phyloP scores from a whole-genome alignment of 2,113 vertebrate genomes.

The Mastomys coucha region DNA sequence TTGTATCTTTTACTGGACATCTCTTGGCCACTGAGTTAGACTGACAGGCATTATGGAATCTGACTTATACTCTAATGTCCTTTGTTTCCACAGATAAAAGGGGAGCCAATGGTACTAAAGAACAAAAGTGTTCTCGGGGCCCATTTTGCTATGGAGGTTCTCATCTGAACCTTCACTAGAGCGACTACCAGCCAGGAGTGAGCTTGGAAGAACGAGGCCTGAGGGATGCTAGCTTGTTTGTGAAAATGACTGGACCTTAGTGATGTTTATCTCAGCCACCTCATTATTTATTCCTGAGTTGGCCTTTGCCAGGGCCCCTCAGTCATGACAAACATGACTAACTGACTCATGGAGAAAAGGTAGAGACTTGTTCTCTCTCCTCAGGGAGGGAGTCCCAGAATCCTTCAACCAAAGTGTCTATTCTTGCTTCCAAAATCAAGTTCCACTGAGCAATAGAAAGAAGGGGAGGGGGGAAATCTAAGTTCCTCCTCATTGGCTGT shows the following conservation, averaged over 20 bases:
- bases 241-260: not conserved
- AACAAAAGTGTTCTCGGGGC: not conserved
- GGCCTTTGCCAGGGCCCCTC: not conserved
- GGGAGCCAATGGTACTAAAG: not conserved
- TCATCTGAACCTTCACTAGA: not conserved
- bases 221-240: not conserved
- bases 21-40: not conserved
- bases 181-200: not conserved
- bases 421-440: not conserved
- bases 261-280: not conserved
- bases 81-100: not conserved
- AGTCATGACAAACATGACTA: not conserved
- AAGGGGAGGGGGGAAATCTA: not conserved
- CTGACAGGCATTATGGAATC: not conserved
- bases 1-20: not conserved
- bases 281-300: not conserved
- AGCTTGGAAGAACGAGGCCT: not conserved
- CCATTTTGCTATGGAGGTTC: not conserved
- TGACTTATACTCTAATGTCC: not conserved
- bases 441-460: not conserved
- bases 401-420: conserved; percentile 5
- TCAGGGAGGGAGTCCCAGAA: not conserved
- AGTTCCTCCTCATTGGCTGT: not conserved
- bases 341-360: not conserved
- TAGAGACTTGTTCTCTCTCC: not conserved